A percentile compares a stretch with the other conserved stretches of the same genome.
phyloP scores from a whole-genome alignment of 2,888 invertebrate species.

The Ophion ventricosus region DNA sequence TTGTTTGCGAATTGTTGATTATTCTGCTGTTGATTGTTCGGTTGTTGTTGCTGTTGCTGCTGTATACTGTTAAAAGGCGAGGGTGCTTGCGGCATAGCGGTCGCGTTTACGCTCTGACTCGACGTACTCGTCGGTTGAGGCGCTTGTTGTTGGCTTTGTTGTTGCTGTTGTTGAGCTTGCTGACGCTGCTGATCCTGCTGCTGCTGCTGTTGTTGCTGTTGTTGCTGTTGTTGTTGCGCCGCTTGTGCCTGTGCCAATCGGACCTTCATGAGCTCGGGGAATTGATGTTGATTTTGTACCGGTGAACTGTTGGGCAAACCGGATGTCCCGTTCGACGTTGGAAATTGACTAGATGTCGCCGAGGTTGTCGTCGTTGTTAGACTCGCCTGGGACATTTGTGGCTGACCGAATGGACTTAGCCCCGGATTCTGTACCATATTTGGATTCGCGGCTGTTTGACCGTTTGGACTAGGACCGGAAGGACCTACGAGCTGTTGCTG shows the following conservation, averaged over 20 bases:
- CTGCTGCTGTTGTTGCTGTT: conserved; percentile 71
- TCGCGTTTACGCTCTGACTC: conserved; percentile 76
- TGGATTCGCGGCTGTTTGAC: conserved; percentile 86
- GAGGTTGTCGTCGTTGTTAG: conserved; percentile 84
- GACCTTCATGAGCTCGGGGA: conserved; percentile 86
- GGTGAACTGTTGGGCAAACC: conserved; percentile 84
- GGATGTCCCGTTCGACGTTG: conserved; percentile 86
- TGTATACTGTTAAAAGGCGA: conserved; percentile 85
- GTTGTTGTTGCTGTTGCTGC: conserved; percentile 73
- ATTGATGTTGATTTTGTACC: conserved; percentile 84
- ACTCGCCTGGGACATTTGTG: conserved; percentile 86
- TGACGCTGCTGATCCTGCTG: conserved; percentile 77
- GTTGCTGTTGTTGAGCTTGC: conserved; percentile 81
- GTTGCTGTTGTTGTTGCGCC: conserved; percentile 59
- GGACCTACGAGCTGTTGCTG: conserved; percentile 86
- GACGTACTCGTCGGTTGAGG: conserved; percentile 81
- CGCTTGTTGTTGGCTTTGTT: conserved; percentile 72
- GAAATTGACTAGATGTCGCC: conserved; percentile 84
- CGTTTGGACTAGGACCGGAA: conserved; percentile 91
- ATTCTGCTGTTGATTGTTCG: conserved; percentile 78
- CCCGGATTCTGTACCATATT: conserved; percentile 87
- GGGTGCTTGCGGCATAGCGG: conserved; percentile 83
- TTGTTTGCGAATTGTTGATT: conserved; percentile 82
- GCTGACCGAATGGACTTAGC: conserved; percentile 89
- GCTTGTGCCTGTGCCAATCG: conserved; percentile 83